Conservation (phyloP, 2,113 vertebrate genomes). For the Pundamilia nyererei region DNA sequence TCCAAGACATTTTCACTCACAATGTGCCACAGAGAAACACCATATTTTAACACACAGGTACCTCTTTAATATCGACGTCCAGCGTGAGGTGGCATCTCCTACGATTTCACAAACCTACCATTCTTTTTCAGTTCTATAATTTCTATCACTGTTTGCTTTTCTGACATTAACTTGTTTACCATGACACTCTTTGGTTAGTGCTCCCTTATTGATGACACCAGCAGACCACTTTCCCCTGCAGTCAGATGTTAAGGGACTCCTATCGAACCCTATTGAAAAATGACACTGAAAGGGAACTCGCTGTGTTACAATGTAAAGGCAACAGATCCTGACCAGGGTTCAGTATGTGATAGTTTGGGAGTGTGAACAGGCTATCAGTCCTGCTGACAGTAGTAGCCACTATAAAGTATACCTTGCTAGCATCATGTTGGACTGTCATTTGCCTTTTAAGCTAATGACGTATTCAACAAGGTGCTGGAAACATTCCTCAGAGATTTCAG, state of each 20-base stretch:
- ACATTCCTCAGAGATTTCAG: neutral
- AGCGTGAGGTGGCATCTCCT: neutral
- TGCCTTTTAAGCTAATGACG: neutral
- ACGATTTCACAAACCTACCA: neutral
- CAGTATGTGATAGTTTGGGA: neutral
- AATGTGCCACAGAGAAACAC: neutral
- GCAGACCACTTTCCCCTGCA: neutral
- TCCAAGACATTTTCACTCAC: neutral
- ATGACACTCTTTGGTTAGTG: neutral
- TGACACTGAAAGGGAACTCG: neutral
- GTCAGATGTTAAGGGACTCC: neutral
- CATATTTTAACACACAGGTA: neutral
- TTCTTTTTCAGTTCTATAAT: neutral
- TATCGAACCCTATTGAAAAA: neutral
- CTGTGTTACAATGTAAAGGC: neutral
- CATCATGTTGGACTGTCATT: neutral
- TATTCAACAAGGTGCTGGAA: neutral
- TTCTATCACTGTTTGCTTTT: neutral
- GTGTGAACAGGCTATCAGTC: neutral
- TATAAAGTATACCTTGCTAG: neutral
- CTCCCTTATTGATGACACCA: neutral
- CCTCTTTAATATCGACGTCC: neutral
- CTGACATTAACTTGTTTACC: neutral
- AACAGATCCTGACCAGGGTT: neutral
- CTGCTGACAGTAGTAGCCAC: neutral